Percentiles rank a stretch among this genome's conserved stretches.
Evolutionary conservation across 2,888 invertebrate species (phyloP).

Genomic region (Drosophila peninsularis): DNA sequence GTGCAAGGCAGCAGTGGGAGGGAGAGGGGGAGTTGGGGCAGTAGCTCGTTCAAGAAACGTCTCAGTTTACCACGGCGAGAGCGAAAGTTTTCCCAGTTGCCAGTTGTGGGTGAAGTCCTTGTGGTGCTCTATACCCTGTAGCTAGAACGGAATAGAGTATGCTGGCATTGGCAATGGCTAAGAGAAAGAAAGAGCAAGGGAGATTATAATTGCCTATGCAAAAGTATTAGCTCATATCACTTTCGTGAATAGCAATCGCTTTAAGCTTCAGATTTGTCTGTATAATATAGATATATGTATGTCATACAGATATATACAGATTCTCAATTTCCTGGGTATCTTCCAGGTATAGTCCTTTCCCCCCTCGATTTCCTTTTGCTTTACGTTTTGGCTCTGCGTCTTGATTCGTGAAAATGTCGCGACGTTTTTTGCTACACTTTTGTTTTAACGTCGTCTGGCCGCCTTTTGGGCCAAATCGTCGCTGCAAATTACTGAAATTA

Average conservation of each 20-base stretch:
- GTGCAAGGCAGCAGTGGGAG: not conserved
- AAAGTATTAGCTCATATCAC: too few relatives aligned
- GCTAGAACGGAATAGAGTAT: not conserved
- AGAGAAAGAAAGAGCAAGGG: too few relatives aligned
- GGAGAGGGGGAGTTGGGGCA: too few relatives aligned
- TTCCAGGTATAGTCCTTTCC: not conserved
- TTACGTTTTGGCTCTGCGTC: slow-evolving; percentile 49
- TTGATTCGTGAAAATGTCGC: slow-evolving; percentile 73
- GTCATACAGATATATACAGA: too few relatives aligned
- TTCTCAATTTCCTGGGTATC: slow-evolving; percentile 5
- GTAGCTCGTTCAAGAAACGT: slow-evolving; percentile 17
- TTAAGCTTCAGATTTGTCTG: too few relatives aligned
- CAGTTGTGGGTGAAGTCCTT: slow-evolving; percentile 18
- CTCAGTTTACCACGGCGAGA: slow-evolving; percentile 50
- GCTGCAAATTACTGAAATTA: slow-evolving; percentile 79
- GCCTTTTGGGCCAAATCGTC: slow-evolving; percentile 62
- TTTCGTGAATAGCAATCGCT: too few relatives aligned
- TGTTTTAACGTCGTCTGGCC: slow-evolving; percentile 63
- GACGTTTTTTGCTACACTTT: slow-evolving; percentile 41
- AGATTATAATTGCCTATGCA: too few relatives aligned
- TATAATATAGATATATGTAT: too few relatives aligned
- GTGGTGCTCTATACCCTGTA: slow-evolving; percentile 18
- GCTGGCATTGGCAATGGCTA: too few relatives aligned
- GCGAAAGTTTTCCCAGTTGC: slow-evolving; percentile 26
- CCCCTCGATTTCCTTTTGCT: not conserved